Evolutionary conservation across 2,113 vertebrate species (phyloP), one percentile per base, ranked within the genome.

Genomic region (Bufo bufo): DNA sequence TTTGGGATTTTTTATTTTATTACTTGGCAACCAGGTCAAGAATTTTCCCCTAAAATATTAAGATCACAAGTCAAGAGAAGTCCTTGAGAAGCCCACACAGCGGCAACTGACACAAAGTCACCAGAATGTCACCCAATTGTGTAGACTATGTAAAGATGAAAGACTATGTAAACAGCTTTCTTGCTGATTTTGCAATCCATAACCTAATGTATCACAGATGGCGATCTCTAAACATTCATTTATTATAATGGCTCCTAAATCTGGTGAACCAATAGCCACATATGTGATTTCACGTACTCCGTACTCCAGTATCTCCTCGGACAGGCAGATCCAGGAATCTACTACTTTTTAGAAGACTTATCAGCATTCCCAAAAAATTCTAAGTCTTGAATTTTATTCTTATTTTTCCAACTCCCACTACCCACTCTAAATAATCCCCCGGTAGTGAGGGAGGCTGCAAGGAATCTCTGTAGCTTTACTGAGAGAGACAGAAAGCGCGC

Each of bases 401-500:
- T 74, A 6, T 54, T 77, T 33, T 33, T 50, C 54, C 23, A 23
- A 69, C 56, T 49, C 45, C 49, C 75, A 50, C 84, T 75, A 8
- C 86, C 65, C 50, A 23, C 33, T 43, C 3, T 16, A 71, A 45
- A 56, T 71, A 20, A 58, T 65, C 16, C 69, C 65, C 52, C n/a
- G 61, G 59, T 58, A 66, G 71, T 58, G 74, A 47, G 81, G 82
- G 74, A 69, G 72, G 59, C 72, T 56, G 87, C 58, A 47, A 69
- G 93, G 86, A 87, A 85, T 88, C 92, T 95, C 95, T 94, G 90
- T 91, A 94, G 91, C 95, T 93, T 93, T 95, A 94, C 95, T 95
- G 71, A 56, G 90, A 94, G 96, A 56, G 78, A 23, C 54, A 45
- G 77, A 80, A 6, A 23, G 78, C 97, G 96, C 95, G 94, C 85